These are phyloP conservation scores for Pammene fasciana DNA, from an alignment of 2,888 invertebrate genomes.

Conservation along the genomic window DNA sequence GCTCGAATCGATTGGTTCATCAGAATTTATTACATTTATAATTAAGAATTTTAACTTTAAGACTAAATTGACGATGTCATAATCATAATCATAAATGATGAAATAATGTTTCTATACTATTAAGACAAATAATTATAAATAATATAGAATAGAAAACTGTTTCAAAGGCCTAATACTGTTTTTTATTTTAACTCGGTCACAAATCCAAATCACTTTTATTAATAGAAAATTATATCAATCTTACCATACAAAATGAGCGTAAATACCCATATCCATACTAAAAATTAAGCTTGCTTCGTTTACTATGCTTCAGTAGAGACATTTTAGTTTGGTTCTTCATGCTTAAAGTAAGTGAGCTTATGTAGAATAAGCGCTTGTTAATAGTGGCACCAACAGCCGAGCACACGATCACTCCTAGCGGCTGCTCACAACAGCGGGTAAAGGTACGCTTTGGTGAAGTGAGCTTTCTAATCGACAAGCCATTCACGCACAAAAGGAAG, in stretches of 20 bases:
- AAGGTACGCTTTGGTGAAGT: slow-evolving; percentile 67
- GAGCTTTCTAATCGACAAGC: slow-evolving; percentile 58
- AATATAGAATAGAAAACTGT: slow-evolving; percentile 37
- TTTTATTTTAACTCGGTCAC: slow-evolving; percentile 35
- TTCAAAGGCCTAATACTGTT: slow-evolving; percentile 40
- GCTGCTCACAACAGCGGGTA: slow-evolving; percentile 59
- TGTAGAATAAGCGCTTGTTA: slow-evolving; percentile 64
- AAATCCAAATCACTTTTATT: not conserved
- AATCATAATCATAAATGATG: slow-evolving; percentile 18
- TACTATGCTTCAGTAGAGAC: slow-evolving; percentile 69
- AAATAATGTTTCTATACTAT: slow-evolving; percentile 33
- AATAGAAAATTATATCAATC: not conserved
- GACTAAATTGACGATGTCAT: slow-evolving; percentile 37
- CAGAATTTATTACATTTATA: slow-evolving; percentile 31
- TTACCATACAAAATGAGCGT: slow-evolving; percentile 46
- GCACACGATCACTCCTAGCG: slow-evolving; percentile 55
- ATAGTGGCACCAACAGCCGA: slow-evolving; percentile 57
- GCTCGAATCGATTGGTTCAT: slow-evolving; percentile 37
- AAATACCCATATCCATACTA: slow-evolving; percentile 49
- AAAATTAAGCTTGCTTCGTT: slow-evolving; percentile 66
- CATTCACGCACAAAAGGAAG: slow-evolving; percentile 59
- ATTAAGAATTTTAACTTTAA: slow-evolving; percentile 38
- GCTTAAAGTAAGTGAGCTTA: slow-evolving; percentile 66
- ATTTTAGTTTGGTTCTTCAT: slow-evolving; percentile 61
- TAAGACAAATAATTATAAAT: slow-evolving; percentile 32